These are phyloP conservation scores for Decapterus maruadsi DNA, from an alignment of 2,797 vertebrate species.

Conservation along the genomic window DNA sequence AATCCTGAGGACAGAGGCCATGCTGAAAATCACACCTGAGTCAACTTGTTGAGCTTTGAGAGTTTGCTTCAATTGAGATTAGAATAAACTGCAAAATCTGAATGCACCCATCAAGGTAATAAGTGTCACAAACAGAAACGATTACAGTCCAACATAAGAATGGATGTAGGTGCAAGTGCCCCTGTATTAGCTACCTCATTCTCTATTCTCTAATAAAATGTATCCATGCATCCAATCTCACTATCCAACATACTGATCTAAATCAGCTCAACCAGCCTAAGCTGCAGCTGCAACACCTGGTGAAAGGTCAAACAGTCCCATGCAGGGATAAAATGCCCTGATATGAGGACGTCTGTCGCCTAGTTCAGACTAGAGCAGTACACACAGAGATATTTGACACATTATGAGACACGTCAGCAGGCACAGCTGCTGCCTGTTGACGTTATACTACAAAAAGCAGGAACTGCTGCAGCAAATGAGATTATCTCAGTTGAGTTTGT, in stretches of 20 bases:
- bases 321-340: neutral
- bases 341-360: conserved; percentile 24
- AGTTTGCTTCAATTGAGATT: neutral
- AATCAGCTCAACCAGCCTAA: neutral
- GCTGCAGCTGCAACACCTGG: conserved; percentile 1
- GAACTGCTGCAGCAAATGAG: neutral
- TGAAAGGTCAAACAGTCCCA: neutral
- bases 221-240: neutral
- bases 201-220: neutral
- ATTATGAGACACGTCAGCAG: conserved; percentile 43
- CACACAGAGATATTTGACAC: conserved; percentile 22
- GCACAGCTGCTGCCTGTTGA: neutral
- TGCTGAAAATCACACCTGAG: conserved; percentile 17
- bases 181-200: neutral
- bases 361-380: neutral
- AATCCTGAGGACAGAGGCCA: conserved; percentile 9
- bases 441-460: neutral
- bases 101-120: neutral
- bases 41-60: neutral
- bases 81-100: neutral
- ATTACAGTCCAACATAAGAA: neutral
- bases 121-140: neutral
- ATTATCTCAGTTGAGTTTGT: neutral
- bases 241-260: conserved; percentile 15
- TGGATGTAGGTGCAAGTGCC: neutral